phyloP scores from a whole-genome alignment of 1,140 invertebrate species.

The Pogonomyrmex californicus region DNA sequence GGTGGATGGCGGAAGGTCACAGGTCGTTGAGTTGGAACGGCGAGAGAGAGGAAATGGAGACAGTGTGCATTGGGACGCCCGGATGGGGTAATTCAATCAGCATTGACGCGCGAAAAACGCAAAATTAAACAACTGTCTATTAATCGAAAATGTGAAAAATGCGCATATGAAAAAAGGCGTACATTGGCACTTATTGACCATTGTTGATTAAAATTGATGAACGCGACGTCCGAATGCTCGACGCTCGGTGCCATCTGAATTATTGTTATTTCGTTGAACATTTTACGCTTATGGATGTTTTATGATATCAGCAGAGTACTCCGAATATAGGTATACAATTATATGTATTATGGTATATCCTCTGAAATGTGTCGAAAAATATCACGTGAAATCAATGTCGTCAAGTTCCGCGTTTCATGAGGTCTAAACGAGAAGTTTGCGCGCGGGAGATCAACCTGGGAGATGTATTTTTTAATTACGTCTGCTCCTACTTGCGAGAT shows the following conservation, averaged over 20 bases:
- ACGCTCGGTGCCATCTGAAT: not conserved
- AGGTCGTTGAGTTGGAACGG: constrained; percentile 53
- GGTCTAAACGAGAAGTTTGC: not conserved
- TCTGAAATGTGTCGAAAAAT: not conserved
- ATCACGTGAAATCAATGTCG: constrained; percentile 12
- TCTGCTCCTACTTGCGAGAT: no score
- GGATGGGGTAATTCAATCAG: constrained; percentile 54
- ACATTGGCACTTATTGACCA: not conserved
- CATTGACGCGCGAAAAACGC: constrained; percentile 50
- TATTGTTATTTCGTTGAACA: not conserved
- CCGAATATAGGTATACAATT: not conserved
- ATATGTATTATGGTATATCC: not conserved
- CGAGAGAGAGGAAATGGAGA: constrained; percentile 54
- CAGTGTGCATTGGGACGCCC: constrained; percentile 21
- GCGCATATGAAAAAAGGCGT: not conserved
- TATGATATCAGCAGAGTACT: not conserved
- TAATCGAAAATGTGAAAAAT: constrained; percentile 16
- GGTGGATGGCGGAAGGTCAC: constrained; percentile 54
- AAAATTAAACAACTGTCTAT: constrained; percentile 34
- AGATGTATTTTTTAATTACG: constrained; percentile 37
- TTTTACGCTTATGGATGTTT: not conserved
- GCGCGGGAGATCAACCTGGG: not conserved
- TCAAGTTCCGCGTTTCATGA: not conserved
- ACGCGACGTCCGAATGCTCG: not conserved
- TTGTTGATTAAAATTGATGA: constrained; percentile 15